Evolutionary conservation across 2,888 invertebrate species (phyloP).

Genomic region (Drosophila testacea): DNA sequence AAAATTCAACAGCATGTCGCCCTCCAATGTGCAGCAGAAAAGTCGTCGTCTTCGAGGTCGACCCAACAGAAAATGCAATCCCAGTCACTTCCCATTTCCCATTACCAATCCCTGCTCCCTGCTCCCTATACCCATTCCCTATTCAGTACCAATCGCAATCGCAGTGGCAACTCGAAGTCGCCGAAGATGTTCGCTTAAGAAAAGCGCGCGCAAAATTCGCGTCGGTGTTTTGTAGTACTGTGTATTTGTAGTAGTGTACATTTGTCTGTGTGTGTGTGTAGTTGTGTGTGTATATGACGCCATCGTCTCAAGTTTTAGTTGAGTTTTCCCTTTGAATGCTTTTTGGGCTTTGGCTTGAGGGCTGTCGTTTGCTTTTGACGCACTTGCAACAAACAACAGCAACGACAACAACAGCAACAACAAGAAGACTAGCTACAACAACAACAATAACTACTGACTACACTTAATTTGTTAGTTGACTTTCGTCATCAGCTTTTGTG

Average conservation of each 20-base stretch:
- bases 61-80: conserved; percentile 58
- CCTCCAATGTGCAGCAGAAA: conserved; percentile 37
- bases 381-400: conserved; percentile 45
- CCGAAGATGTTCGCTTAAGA: conserved; percentile 77
- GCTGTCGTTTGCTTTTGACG: conserved; percentile 44
- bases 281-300: conserved; percentile 43
- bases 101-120: neutral
- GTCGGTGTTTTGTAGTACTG: conserved; percentile 19
- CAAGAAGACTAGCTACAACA: conserved; percentile 12
- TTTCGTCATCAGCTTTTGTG: conserved; percentile 61
- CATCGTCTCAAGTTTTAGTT: conserved; percentile 58
- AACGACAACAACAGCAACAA: conserved; percentile 14
- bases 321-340: conserved; percentile 55
- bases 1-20: conserved; percentile 38
- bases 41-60: conserved; percentile 49
- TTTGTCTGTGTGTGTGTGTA: conserved; percentile 4
- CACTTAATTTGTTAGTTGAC: conserved; percentile 60
- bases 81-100: conserved; percentile 18
- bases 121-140: neutral
- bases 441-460: conserved; percentile 33
- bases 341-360: conserved; percentile 35
- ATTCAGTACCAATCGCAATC: conserved; percentile 52
- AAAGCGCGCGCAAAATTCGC: conserved; percentile 79
- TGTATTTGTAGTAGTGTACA: conserved; percentile 7
- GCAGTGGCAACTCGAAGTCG: conserved; percentile 49